phyloP scores from a whole-genome alignment of 2,888 invertebrate species.

The Amblyjoppa proteus region DNA sequence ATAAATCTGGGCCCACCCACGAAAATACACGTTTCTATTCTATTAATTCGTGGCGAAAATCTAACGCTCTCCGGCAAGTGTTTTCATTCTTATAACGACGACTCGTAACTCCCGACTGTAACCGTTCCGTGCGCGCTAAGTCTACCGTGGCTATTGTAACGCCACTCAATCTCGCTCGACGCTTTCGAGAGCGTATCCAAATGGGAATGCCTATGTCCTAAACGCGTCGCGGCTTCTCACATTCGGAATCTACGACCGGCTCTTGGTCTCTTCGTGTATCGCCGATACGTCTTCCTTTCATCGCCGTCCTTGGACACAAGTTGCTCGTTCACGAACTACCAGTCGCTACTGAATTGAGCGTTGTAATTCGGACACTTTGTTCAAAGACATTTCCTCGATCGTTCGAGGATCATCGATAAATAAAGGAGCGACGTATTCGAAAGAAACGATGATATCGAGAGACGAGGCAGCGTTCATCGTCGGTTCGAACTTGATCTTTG shows the following conservation, averaged over 20 bases:
- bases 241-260: constrained; percentile 55
- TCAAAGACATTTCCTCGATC: not conserved
- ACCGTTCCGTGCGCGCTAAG: constrained; percentile 45
- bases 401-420: constrained; percentile 4
- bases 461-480: not conserved
- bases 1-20: constrained; percentile 63
- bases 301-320: constrained; percentile 41
- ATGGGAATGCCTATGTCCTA: constrained; percentile 71
- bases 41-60: constrained; percentile 66
- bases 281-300: constrained; percentile 61
- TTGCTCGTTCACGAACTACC: constrained; percentile 38
- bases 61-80: constrained; percentile 56
- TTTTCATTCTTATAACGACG: constrained; percentile 53
- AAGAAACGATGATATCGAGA: not conserved
- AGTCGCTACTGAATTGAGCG: constrained; percentile 59
- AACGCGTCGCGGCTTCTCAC: constrained; percentile 53
- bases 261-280: constrained; percentile 57
- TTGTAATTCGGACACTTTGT: constrained; percentile 21
- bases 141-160: constrained; percentile 61
- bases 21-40: constrained; percentile 55
- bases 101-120: constrained; percentile 29
- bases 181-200: constrained; percentile 77
- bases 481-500: too few relatives aligned
- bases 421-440: not conserved
- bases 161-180: constrained; percentile 68